A percentile compares a stretch with the other conserved stretches of the same genome.
Evolutionary conservation across 2,113 vertebrate genomes (phyloP).

Genomic region (Periophthalmodon schlosseri): DNA sequence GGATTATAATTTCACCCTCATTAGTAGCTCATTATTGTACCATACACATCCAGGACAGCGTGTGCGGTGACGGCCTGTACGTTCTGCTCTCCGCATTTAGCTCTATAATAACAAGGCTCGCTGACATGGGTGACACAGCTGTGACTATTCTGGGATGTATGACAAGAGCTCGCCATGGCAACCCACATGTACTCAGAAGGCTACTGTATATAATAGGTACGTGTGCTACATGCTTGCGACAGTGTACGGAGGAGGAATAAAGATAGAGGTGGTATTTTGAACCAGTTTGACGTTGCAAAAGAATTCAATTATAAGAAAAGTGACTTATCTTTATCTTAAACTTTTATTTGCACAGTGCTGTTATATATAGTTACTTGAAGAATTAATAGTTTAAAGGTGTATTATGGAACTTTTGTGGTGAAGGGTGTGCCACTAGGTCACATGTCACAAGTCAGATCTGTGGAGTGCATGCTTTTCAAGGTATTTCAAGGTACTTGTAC

Average conservation of each 20-base stretch:
- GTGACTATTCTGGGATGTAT: conserved; percentile 1
- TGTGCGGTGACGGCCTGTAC: neutral
- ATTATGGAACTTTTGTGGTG: no score
- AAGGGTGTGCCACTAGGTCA: no score
- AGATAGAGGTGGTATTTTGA: no score
- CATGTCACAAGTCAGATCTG: no score
- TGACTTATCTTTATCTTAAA: no score
- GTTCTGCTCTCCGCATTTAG: neutral
- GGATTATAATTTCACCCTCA: neutral
- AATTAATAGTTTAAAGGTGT: no score
- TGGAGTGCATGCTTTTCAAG: no score
- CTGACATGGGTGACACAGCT: conserved; percentile 7
- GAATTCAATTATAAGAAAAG: no score
- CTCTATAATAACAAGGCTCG: conserved; percentile 1
- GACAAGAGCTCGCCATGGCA: neutral
- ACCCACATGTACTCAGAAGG: neutral
- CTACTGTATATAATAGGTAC: neutral
- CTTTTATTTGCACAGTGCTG: no score
- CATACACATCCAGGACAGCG: neutral
- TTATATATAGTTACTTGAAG: no score
- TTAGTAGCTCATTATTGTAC: neutral
- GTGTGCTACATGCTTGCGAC: neutral
- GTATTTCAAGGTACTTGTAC: no score
- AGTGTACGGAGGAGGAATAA: neutral
- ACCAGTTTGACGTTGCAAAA: no score